Conservation (phyloP, 2,888 invertebrate species). For the Tholera decimalis region DNA sequence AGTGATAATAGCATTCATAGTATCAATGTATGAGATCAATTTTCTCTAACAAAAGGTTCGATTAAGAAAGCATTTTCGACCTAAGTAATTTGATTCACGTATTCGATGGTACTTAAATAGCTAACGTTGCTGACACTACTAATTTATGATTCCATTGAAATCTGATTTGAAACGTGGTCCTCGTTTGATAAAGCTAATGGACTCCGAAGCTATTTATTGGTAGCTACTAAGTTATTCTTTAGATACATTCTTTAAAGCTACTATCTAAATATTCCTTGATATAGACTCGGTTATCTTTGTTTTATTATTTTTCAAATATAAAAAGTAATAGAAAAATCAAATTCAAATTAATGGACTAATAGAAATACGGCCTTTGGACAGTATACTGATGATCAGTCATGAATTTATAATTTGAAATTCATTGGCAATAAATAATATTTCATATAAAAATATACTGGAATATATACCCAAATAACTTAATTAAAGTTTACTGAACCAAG, state of each 20-base stretch:
- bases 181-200: constrained; percentile 65
- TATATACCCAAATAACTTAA: constrained; percentile 64
- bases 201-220: constrained; percentile 57
- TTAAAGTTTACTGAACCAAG: constrained; percentile 73
- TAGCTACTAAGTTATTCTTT: constrained; percentile 57
- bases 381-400: constrained; percentile 34
- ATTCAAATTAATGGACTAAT: constrained; percentile 11
- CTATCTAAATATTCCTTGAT: constrained; percentile 46
- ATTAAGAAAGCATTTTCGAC: constrained; percentile 70
- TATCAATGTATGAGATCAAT: constrained; percentile 65
- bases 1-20: constrained; percentile 22
- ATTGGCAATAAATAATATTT: constrained; percentile 54
- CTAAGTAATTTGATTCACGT: constrained; percentile 73
- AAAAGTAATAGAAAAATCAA: not conserved
- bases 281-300: constrained; percentile 17
- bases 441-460: constrained; percentile 35
- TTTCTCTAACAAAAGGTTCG: constrained; percentile 71
- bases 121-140: constrained; percentile 71
- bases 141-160: constrained; percentile 78
- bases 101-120: constrained; percentile 64
- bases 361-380: constrained; percentile 19
- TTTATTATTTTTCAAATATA: constrained; percentile 11
- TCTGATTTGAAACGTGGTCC: constrained; percentile 70
- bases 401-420: constrained; percentile 35
- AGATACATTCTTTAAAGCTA: constrained; percentile 50